A percentile compares a stretch with the other conserved stretches of the same genome.
Conservation (phyloP, 2,113 vertebrate genomes). For the Delphinapterus leucas region DNA sequence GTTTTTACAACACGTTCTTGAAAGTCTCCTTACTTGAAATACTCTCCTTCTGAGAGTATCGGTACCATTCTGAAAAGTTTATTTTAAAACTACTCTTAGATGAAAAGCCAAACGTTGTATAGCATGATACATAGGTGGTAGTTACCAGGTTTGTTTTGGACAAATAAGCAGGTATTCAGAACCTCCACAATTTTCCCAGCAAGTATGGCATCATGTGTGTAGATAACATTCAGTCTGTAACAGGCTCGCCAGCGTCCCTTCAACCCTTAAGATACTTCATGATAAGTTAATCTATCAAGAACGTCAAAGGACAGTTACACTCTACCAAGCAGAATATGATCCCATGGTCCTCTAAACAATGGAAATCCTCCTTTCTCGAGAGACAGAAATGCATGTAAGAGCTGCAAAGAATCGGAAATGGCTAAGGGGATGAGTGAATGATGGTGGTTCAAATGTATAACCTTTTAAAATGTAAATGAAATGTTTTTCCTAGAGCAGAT, state of each 20-base stretch:
- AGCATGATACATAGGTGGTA: neutral
- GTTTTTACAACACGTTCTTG: neutral
- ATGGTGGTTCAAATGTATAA: constrained; percentile 27
- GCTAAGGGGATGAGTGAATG: constrained; percentile 47
- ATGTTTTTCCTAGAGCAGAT: constrained; percentile 59
- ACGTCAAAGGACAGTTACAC: neutral
- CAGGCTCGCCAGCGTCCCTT: neutral
- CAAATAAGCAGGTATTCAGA: neutral
- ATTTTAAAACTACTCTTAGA: neutral
- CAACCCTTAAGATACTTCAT: neutral
- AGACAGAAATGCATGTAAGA: constrained; percentile 51
- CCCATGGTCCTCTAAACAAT: neutral
- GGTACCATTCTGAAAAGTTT: neutral
- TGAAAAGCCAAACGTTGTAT: neutral
- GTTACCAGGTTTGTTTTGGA: neutral
- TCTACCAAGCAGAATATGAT: neutral
- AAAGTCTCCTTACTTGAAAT: neutral
- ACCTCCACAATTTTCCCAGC: neutral
- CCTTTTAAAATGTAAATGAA: constrained; percentile 62
- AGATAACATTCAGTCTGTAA: neutral
- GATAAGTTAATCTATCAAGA: neutral
- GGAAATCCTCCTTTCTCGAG: constrained; percentile 39
- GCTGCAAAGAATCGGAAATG: constrained; percentile 55
- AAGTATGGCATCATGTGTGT: neutral
- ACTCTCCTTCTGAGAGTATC: neutral